A percentile compares a stretch with the other conserved stretches of the same genome.
phyloP scores from a whole-genome alignment of 1,140 invertebrate genomes.

The Sarcophaga peregrina region DNA sequence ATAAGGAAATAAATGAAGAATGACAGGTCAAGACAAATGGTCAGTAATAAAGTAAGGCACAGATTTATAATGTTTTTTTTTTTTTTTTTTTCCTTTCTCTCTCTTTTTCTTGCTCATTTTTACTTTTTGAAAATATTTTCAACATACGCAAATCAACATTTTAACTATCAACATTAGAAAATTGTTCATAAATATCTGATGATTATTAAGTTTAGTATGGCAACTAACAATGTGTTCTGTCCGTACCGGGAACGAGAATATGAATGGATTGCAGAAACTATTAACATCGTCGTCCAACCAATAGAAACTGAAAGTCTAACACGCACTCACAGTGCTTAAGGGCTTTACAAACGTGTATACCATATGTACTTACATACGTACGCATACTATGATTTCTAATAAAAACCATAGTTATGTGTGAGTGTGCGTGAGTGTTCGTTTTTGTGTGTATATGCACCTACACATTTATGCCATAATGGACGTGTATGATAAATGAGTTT shows the following conservation, averaged over 20 bases:
- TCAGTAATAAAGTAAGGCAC: neutral
- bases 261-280: neutral
- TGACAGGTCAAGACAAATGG: neutral
- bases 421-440: neutral
- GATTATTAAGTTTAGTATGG: conserved; percentile 12
- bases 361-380: no score
- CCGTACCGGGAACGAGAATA: neutral
- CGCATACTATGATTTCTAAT: no score
- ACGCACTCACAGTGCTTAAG: no score
- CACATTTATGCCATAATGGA: conserved; percentile 12
- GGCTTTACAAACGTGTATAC: no score
- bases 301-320: no score
- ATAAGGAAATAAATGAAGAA: conserved; percentile 10
- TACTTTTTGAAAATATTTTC: neutral
- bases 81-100: neutral
- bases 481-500: conserved; percentile 36
- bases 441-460: neutral
- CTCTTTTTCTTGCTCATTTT: no score
- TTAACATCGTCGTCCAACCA: no score
- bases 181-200: conserved; percentile 30
- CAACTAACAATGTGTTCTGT: neutral
- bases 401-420: no score
- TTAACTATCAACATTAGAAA: conserved; percentile 38
- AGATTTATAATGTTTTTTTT: neutral
- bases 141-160: conserved; percentile 30